phyloP scores from a whole-genome alignment of 2,888 invertebrate genomes.

The Campoplex nolae region DNA sequence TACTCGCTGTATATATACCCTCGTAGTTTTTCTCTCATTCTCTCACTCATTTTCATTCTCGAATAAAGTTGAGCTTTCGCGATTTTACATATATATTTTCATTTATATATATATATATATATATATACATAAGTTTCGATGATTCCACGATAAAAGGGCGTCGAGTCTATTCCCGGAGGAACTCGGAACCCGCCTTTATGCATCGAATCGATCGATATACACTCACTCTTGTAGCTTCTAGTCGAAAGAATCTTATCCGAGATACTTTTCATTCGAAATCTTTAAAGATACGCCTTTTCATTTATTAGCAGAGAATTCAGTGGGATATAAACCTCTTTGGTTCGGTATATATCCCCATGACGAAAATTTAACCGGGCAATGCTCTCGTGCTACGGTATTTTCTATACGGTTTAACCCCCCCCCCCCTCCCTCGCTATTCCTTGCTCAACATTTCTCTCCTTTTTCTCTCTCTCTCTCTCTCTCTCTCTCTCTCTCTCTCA shows the following conservation, averaged over 20 bases:
- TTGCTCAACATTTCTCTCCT: slow-evolving; percentile 25
- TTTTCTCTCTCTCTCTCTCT: not conserved
- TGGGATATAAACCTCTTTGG: slow-evolving; percentile 42
- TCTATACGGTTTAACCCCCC: slow-evolving; percentile 60
- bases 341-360: slow-evolving; percentile 51
- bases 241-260: not conserved
- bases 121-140: not conserved
- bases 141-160: slow-evolving; percentile 4
- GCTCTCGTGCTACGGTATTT: slow-evolving; percentile 36
- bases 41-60: slow-evolving; percentile 37
- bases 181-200: not conserved
- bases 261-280: not conserved
- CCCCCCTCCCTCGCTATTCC: not conserved
- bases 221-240: not conserved
- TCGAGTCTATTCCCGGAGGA: not conserved
- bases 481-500: slow-evolving; percentile 31
- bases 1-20: not conserved
- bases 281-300: slow-evolving; percentile 4
- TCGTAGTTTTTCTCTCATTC: slow-evolving; percentile 24
- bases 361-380: slow-evolving; percentile 60
- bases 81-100: slow-evolving; percentile 10
- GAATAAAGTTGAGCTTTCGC: slow-evolving; percentile 52
- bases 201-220: not conserved
- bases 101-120: not conserved
- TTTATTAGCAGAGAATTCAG: not conserved